Conservation (phyloP, 2,888 invertebrate genomes). For the Agrypnus murinus region DNA sequence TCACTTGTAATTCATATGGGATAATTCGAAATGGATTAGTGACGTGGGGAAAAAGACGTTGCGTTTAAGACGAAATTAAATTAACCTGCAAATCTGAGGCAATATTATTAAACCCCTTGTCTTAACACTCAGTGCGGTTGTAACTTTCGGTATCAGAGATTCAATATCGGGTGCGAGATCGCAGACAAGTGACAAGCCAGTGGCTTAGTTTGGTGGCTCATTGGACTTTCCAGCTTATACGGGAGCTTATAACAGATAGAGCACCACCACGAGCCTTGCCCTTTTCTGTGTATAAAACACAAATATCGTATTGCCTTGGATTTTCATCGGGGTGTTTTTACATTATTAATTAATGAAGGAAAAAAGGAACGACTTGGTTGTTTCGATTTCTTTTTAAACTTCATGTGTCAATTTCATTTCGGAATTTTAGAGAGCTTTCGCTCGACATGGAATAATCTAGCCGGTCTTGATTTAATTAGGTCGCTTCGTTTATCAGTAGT, state of each 20-base stretch:
- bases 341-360: no score
- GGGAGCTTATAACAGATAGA: conserved; percentile 49
- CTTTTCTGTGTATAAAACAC: no score
- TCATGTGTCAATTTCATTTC: no score
- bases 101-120: conserved; percentile 48
- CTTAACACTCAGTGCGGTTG: conserved; percentile 47
- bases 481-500: no score
- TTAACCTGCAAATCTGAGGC: conserved; percentile 39
- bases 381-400: no score
- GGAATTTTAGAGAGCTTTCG: no score
- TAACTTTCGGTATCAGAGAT: conserved; percentile 54
- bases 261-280: neutral
- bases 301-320: no score
- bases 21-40: neutral
- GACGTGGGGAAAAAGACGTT: no score
- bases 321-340: no score
- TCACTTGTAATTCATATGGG: neutral
- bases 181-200: conserved; percentile 60
- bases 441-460: no score
- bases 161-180: conserved; percentile 57
- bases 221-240: conserved; percentile 57
- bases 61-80: conserved; percentile 28
- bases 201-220: conserved; percentile 59
- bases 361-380: no score
- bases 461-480: no score